Percentiles rank a stretch among this genome's conserved stretches.
Conservation (phyloP, 2,113 vertebrate species). For the Vulpes vulpes region DNA sequence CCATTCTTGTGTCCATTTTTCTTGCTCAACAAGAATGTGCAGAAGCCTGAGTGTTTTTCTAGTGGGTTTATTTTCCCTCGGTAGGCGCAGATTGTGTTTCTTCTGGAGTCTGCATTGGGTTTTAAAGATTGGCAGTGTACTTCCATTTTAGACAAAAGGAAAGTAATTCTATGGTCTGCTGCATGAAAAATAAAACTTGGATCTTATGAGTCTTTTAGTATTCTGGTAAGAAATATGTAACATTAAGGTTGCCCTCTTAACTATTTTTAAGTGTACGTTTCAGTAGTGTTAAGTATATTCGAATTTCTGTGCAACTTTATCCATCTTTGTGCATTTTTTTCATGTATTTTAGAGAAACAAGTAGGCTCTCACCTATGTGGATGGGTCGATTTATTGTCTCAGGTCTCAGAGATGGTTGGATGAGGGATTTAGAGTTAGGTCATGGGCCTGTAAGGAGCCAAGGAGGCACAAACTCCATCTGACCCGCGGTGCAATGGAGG, state of each 20-base stretch:
- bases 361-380: not conserved
- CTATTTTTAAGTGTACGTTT: not conserved
- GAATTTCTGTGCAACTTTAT: not conserved
- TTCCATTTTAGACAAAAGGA: constrained; percentile 55
- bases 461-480: not conserved
- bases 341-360: not conserved
- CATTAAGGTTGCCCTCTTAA: constrained; percentile 31
- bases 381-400: not conserved
- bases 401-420: not conserved
- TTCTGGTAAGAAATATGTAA: not conserved
- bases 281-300: not conserved
- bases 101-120: constrained; percentile 57
- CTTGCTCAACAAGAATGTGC: constrained; percentile 80
- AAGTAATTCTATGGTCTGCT: constrained; percentile 1
- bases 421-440: constrained; percentile 3
- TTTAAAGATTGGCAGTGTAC: constrained; percentile 45
- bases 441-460: not conserved
- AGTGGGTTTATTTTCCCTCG: constrained; percentile 16
- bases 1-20: constrained; percentile 69
- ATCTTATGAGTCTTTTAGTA: constrained; percentile 23
- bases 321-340: not conserved
- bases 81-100: constrained; percentile 77
- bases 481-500: not conserved
- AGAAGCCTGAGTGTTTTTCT: constrained; percentile 82
- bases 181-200: constrained; percentile 52